These are phyloP conservation scores for Frieseomelitta varia DNA, from an alignment of 1,140 invertebrate species.

Conservation along the genomic window DNA sequence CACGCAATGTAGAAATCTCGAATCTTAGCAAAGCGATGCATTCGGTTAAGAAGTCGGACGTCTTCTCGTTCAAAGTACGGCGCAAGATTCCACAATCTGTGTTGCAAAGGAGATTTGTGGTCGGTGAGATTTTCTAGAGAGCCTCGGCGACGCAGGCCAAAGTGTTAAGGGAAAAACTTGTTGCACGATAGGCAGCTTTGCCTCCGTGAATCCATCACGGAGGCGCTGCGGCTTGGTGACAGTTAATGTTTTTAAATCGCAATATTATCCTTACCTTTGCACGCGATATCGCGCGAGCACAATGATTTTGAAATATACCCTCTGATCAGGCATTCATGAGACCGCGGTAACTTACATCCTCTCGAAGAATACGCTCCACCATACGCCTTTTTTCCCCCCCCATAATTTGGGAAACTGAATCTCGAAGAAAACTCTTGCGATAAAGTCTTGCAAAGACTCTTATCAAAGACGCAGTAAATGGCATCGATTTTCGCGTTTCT, in stretches of 20 bases:
- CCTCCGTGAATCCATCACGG: conserved; percentile 13
- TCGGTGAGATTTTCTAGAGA: neutral
- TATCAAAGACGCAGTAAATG: neutral
- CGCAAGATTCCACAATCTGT: neutral
- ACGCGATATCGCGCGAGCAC: neutral
- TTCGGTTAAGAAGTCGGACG: neutral
- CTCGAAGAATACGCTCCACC: neutral
- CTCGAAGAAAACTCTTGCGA: neutral
- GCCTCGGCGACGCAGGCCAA: neutral
- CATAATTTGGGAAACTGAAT: neutral
- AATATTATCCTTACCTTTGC: conserved; percentile 21
- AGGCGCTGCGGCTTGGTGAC: neutral
- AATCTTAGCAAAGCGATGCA: too few species aligned
- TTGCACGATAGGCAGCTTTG: neutral
- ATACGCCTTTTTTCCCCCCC: neutral
- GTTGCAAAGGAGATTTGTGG: neutral
- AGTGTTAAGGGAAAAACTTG: neutral
- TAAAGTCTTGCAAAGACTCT: neutral
- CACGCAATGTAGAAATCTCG: neutral
- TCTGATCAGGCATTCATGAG: conserved; percentile 27
- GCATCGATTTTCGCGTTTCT: neutral
- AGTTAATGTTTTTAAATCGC: conserved; percentile 33
- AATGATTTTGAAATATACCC: conserved; percentile 4
- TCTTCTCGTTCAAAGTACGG: neutral
- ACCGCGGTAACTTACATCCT: neutral